phyloP scores from a whole-genome alignment of 2,113 vertebrate genomes.

The Microcebus tavaratra region DNA sequence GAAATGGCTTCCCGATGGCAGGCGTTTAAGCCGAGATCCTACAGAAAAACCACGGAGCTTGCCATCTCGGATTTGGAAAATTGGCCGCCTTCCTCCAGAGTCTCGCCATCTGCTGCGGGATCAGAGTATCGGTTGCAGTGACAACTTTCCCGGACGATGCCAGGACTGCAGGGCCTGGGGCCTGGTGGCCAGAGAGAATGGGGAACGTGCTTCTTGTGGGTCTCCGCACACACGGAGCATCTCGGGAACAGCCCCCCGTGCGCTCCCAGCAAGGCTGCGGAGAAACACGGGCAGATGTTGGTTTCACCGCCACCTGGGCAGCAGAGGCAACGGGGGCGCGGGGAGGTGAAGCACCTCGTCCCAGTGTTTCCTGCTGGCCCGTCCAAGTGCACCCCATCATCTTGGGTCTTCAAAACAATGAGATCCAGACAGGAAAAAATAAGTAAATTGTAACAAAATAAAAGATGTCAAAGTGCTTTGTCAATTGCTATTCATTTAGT shows the following conservation, averaged over 20 bases:
- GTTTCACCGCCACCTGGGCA: neutral
- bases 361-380: neutral
- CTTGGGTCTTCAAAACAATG: neutral
- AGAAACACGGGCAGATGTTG: neutral
- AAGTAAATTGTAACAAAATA: neutral
- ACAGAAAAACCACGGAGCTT: neutral
- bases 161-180: neutral
- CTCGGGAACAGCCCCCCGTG: neutral
- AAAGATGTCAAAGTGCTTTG: neutral
- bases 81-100: neutral
- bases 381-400: neutral
- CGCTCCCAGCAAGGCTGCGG: neutral
- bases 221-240: neutral
- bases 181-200: neutral
- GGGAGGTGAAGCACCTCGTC: neutral
- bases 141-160: neutral
- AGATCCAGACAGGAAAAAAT: neutral
- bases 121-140: fast-evolving
- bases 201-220: neutral
- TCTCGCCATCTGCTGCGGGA: neutral
- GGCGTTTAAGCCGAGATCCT: neutral
- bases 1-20: neutral
- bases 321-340: neutral
- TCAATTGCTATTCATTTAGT: neutral
- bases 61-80: neutral